These are phyloP conservation scores for Callospermophilus lateralis DNA, from an alignment of 2,113 vertebrate genomes.

Conservation along the genomic window DNA sequence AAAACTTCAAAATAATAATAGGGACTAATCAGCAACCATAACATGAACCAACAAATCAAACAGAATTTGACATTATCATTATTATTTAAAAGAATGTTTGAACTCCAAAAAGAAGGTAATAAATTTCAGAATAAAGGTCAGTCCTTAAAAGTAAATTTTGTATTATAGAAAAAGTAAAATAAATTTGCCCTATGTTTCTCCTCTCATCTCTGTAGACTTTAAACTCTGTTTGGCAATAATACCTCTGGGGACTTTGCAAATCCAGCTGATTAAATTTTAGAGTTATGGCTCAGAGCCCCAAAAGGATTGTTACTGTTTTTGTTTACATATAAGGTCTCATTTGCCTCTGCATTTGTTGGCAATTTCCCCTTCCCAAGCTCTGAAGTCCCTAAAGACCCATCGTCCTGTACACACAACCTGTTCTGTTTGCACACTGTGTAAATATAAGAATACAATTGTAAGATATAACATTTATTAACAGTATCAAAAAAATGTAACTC, in stretches of 20 bases:
- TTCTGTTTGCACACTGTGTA: background rate
- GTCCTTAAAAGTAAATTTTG: background rate
- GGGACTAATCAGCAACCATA: background rate
- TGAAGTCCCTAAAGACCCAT: background rate
- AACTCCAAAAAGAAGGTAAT: background rate
- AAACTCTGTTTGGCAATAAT: background rate
- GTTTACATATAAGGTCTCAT: background rate
- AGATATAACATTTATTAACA: background rate
- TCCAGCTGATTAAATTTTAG: background rate
- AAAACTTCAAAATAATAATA: background rate
- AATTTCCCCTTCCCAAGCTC: background rate
- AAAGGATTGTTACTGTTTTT: background rate
- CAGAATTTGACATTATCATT: background rate
- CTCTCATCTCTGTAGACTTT: background rate
- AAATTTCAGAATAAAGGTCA: background rate
- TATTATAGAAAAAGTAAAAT: background rate
- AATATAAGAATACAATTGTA: background rate
- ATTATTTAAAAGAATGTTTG: slow-evolving; percentile 3
- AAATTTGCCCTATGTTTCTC: background rate
- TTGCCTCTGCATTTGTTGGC: background rate
- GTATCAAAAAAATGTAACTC: background rate
- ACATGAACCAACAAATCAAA: background rate
- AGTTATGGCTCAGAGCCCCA: background rate
- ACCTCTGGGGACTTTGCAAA: background rate
- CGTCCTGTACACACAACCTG: background rate